Base-by-base conservation (phyloP, 2,797 vertebrate species). In the Anabacerthia variegaticeps region DNA sequence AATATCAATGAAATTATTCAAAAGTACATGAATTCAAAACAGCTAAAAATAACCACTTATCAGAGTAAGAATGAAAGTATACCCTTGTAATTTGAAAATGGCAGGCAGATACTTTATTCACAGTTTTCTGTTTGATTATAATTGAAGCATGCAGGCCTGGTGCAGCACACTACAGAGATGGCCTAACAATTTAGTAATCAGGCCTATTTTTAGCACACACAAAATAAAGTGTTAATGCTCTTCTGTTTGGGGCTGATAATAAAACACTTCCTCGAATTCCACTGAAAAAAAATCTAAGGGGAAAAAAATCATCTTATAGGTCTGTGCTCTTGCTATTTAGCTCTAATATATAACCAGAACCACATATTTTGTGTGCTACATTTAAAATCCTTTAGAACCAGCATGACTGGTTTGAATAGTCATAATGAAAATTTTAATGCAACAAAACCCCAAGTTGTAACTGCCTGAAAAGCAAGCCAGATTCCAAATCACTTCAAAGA, bases 401-500 rank as follows among this genome's bases (percentile, higher is more conserved):
- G 69, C 65, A 76, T 23, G 27, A 63, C 82, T 85, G 44, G 32
- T 73, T 84, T 94, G 85, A 89, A 91, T 24, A 32, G 18, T 74
- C 19, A 43, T 59, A 92, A 89, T 72, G 34, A 93, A 81, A 67
- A 34, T 62, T 73, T 89, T 68, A 88, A 88, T 4, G 12, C 28
- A 67, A 84, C 49, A 83, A 80, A 88, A 93, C 39, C 2, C 3
- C 21, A 82, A 44, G 27, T 8, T 83, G 24, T 73, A 93, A 84
- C 63, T 58, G 59, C 56, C 63, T 86, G 74, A 94, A 93, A 90
- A 95, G 69, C 28, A 83, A 84, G 39, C 4, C 68, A 89, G 72
- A 92, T 78, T 84, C 62, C 59, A 85, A 77, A 80, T 84, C 65
- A 63, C 49, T 91, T 93, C 90, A 89, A 86, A 96, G 86, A 79